Conservation (phyloP, 1,140 invertebrate species). For the Pomacea maculata region DNA sequence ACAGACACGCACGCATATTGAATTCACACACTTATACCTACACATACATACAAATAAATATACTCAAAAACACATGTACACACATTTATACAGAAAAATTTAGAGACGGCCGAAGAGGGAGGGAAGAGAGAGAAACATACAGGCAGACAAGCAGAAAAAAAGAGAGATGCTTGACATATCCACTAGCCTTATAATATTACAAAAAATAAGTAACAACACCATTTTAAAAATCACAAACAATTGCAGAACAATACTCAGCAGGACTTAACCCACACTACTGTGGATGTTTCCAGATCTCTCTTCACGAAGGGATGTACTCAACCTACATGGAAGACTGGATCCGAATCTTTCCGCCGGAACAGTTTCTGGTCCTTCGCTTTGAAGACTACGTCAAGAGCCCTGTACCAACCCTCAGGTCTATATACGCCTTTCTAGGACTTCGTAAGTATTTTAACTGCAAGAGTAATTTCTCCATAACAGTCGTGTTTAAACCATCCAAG, state of each 20-base stretch:
- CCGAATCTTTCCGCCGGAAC: constrained; percentile 16
- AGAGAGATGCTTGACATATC: neutral
- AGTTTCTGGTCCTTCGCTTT: constrained; percentile 16
- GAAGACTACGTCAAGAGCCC: constrained; percentile 17
- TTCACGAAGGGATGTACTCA: constrained; percentile 19
- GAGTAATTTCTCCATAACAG: too few species aligned
- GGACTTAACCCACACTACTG: neutral
- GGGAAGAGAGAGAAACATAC: neutral
- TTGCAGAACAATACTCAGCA: neutral
- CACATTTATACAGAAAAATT: neutral
- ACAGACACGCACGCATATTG: too few species aligned
- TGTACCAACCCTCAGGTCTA: neutral
- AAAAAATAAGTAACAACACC: too few species aligned
- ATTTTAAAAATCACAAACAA: neutral
- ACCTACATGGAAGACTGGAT: constrained; percentile 21
- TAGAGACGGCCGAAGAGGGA: neutral
- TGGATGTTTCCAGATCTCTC: constrained; percentile 3
- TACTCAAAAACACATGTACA: too few species aligned
- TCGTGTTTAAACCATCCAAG: too few species aligned
- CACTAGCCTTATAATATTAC: too few species aligned
- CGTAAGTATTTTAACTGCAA: constrained; percentile 3
- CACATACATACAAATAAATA: too few species aligned
- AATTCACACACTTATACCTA: too few species aligned
- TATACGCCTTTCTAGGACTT: constrained; percentile 12
- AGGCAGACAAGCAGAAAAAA: neutral